These are phyloP conservation scores for Dasysyrphus albostriatus DNA, from an alignment of 2,888 invertebrate species.

Conservation along the genomic window DNA sequence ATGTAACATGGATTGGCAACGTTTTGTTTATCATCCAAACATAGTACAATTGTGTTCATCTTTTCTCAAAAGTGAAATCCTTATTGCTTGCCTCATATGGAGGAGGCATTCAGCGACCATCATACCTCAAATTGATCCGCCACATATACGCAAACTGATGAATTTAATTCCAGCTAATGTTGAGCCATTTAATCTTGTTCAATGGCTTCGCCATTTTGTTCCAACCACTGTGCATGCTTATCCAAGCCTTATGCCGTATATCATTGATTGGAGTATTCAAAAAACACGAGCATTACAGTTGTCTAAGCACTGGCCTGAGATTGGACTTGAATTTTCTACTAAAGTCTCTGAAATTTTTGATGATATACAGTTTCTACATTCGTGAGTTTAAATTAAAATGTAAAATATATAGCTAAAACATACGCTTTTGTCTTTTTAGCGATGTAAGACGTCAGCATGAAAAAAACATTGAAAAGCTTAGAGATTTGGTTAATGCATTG, in stretches of 20 bases:
- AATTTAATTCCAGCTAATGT: constrained; percentile 81
- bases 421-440: constrained; percentile 71
- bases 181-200: constrained; percentile 81
- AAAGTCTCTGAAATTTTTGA: constrained; percentile 82
- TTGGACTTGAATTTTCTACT: constrained; percentile 83
- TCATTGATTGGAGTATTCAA: constrained; percentile 83
- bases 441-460: constrained; percentile 82
- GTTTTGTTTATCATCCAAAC: constrained; percentile 82
- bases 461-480: constrained; percentile 80
- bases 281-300: constrained; percentile 82
- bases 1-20: constrained; percentile 82
- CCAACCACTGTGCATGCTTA: constrained; percentile 81
- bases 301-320: constrained; percentile 82
- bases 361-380: constrained; percentile 81
- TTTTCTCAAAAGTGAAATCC: constrained; percentile 81
- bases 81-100: constrained; percentile 82
- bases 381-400: constrained; percentile 77
- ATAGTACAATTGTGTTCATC: constrained; percentile 80
- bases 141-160: constrained; percentile 80
- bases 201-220: constrained; percentile 82
- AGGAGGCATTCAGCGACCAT: constrained; percentile 82
- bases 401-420: background rate
- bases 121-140: constrained; percentile 79
- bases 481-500: constrained; percentile 80
- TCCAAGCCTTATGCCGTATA: constrained; percentile 81